Conservation (phyloP, 2,113 vertebrate genomes). For the Pelecanus crispus region DNA sequence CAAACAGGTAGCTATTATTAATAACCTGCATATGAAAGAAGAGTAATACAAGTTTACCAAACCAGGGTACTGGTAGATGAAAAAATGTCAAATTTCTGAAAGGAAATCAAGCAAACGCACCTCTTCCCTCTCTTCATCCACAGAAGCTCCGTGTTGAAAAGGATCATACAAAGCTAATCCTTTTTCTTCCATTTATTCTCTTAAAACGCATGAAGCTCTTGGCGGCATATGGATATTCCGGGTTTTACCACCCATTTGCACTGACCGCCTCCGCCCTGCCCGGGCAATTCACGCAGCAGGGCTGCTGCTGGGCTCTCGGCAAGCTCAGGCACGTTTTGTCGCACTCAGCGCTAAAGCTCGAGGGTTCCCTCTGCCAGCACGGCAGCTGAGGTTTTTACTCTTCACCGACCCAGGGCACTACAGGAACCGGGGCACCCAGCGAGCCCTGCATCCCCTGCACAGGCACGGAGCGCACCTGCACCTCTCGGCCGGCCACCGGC, state of each 20-base stretch:
- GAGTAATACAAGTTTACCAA: not conserved
- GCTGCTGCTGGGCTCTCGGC: not conserved
- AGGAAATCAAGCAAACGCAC: not conserved
- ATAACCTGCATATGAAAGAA: not conserved
- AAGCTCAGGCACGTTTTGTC: not conserved
- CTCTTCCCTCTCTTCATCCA: not conserved
- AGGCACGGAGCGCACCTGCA: fast-evolving
- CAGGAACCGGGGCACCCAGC: not conserved
- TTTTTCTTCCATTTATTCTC: not conserved
- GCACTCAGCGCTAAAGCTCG: too few relatives aligned
- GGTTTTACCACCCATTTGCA: not conserved
- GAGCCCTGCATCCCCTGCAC: not conserved
- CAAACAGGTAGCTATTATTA: not conserved
- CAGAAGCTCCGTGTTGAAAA: not conserved
- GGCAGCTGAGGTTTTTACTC: not conserved
- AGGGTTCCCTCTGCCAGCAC: not conserved
- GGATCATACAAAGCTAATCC: not conserved
- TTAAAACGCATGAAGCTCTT: not conserved
- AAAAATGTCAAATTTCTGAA: not conserved
- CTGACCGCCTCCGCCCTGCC: not conserved
- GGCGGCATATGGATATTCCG: not conserved
- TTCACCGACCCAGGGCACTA: fast-evolving
- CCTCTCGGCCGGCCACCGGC: fast-evolving
- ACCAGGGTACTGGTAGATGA: not conserved
- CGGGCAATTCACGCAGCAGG: fast-evolving